phyloP scores from a whole-genome alignment of 23 tunicate species.

The Styela clava region DNA sequence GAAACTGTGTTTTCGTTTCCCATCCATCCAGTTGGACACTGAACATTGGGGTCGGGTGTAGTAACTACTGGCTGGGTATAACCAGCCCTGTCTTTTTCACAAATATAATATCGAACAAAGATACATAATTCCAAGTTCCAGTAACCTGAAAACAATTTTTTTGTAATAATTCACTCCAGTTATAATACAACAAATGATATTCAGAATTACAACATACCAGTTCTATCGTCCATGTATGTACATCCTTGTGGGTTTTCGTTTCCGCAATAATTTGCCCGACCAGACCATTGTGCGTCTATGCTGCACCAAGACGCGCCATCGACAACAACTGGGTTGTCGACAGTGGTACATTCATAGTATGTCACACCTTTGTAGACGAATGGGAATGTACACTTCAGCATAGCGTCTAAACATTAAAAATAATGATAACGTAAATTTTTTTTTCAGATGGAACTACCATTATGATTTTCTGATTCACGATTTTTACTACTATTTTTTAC shows the following conservation, averaged over 20 bases:
- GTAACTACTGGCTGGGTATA: conserved; percentile 67
- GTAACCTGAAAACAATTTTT: conserved; percentile 27
- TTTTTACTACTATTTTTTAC: no score
- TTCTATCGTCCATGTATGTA: conserved; percentile 49
- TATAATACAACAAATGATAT: no score
- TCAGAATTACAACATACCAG: no score
- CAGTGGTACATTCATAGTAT: conserved; percentile 71
- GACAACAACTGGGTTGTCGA: conserved; percentile 30
- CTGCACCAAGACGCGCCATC: conserved; percentile 77
- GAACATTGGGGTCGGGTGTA: conserved; percentile 32
- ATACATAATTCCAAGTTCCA: conserved; percentile 74
- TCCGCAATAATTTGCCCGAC: conserved; percentile 56
- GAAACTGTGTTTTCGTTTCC: conserved; percentile 43
- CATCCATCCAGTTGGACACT: conserved; percentile 67
- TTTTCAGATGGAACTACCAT: no score
- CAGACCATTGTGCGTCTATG: conserved; percentile 45
- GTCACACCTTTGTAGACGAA: conserved; percentile 62
- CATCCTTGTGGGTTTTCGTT: conserved; percentile 57
- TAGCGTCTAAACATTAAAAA: conserved; percentile 33
- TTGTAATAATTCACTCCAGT: background rate
- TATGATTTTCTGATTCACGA: no score
- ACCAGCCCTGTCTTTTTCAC: conserved; percentile 81
- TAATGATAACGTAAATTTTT: background rate
- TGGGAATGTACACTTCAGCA: conserved; percentile 66
- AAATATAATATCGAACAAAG: conserved; percentile 46